Base-by-base conservation (phyloP, 1,140 invertebrate genomes). In the Frieseomelitta varia region DNA sequence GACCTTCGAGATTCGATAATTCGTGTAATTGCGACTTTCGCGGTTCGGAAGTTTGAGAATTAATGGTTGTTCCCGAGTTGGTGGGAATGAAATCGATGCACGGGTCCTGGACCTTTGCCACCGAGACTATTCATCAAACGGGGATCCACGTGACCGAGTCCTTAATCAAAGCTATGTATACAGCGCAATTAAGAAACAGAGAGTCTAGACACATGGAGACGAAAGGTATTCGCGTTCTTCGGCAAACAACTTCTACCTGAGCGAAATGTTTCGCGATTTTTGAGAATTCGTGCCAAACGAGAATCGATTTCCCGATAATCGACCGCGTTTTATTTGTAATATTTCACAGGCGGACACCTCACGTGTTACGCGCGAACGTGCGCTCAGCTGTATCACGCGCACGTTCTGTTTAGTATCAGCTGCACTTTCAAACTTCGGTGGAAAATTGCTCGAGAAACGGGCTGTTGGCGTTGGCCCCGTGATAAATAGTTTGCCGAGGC, bases 121-220 rank as follows among this genome's bases (percentile, higher is more conserved):
- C 85, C 24, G 51, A n/a, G 81, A 82, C 87, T 85, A 92, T 92
- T 91, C 87, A 91, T 90, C 92, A 91, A 85, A 69, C 67, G 3
- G 75, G 71, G 51, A 68, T 65, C 77, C 85, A 87, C 89, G 86
- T 78, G 79, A 92, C 86, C 90, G 83, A 87, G 78, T 82, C 86
- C 85, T 85, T 90, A 85, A 91, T 92, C 87, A 92, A 92, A 89
- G 86, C 82, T 90, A 87, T 90, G 88, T 81, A 87, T 83, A 88
- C 82, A 78, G 77, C 81, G 88, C 88, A 92, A 91, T 92, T 90
- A 92, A n/a, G 87, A 79, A 90, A 85, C 87, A 72, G 47, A 24
- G 3, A 12, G 15, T 2, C 6, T 55, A 15, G 17, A 47, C 58
- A 12, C 19, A 30, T n/a, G 10, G 63, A 75, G n/a, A n/a, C 27